Percentiles rank a stretch among this genome's conserved stretches.
Evolutionary conservation across 1,140 invertebrate species (phyloP).

Genomic region (Parasteatoda tepidariorum): DNA sequence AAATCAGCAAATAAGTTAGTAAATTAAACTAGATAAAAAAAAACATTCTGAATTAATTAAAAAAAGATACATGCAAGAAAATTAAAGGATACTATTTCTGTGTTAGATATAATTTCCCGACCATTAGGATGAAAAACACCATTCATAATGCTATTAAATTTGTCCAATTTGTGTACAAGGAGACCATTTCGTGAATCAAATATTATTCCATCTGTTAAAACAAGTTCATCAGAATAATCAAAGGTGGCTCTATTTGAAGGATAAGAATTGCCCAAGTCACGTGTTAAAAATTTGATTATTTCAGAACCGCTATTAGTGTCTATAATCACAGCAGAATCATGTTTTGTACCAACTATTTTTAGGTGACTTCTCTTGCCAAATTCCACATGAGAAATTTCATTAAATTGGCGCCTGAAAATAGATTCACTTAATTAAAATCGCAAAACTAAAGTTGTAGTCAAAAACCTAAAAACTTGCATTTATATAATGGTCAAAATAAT

Average conservation of each 20-base stretch:
- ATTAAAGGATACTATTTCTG: slow-evolving; percentile 70
- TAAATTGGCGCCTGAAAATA: slow-evolving; percentile 70
- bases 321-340: slow-evolving; percentile 75
- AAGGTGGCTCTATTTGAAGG: slow-evolving; percentile 94
- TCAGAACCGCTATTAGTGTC: slow-evolving; percentile 85
- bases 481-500: too few species aligned
- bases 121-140: slow-evolving; percentile 98
- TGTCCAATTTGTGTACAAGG: slow-evolving; percentile 95
- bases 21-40: too few species aligned
- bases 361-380: slow-evolving; percentile 90
- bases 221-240: slow-evolving; percentile 91
- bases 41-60: too few species aligned
- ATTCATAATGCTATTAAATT: slow-evolving; percentile 92
- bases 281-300: slow-evolving; percentile 78
- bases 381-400: slow-evolving; percentile 89
- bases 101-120: slow-evolving; percentile 82
- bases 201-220: slow-evolving; percentile 94
- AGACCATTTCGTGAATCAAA: slow-evolving; percentile 89
- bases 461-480: too few species aligned
- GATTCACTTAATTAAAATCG: neutral
- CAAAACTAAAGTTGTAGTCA: slow-evolving; percentile 7
- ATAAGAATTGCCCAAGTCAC: slow-evolving; percentile 90
- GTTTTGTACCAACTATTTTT: slow-evolving; percentile 76
- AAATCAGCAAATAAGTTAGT: too few species aligned
- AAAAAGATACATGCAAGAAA: too few species aligned